Evolutionary conservation across 2,797 vertebrate genomes (phyloP), one percentile per base, ranked within the genome.

Genomic region (Megaceryle alcyon): DNA sequence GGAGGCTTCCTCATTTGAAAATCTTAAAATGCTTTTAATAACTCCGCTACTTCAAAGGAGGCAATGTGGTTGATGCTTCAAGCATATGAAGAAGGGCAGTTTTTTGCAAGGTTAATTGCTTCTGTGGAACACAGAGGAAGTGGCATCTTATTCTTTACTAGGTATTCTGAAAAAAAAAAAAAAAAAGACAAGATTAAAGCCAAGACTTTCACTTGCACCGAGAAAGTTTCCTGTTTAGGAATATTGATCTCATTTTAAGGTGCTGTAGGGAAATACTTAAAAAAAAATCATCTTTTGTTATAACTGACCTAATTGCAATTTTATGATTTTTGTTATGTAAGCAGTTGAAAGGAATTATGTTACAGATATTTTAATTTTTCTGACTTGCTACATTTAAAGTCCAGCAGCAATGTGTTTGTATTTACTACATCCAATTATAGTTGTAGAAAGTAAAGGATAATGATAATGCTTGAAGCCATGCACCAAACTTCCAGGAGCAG

Each of bases 71-170:
- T 51, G 39, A n/a, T 48, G 21, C 72, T 85, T 83, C 60, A 83
- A 70, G 21, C 12, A 73, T 43, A 72, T 51, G 46, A 90, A 77
- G 49, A 65, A 65, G 39, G 28, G 46, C 4, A 16, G 2, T 10
- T 82, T 88, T 56, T 60, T 82, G 29, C 68, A 82, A 91, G 66
- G 49, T 94, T 88, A 88, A 76, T 95, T 86, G 70, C 29, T 89
- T 95, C 86, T 82, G 25, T 49, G 39, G 18, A 28, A 85, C 39
- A 76, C n/a, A 35, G 60, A 56, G 41, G 57, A 77, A 82, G 56
- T 33, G 51, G 87, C 51, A 37, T 41, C 43, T 77, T 46, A 77
- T 77, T 88, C 48, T 82, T 87, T 61, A 26, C 44, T 7, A 75
- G 26, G 9, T 51, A 33, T 89, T 90, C 77, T 23, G 33, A 63